Conservation (phyloP, 1,140 invertebrate genomes). For the Aphaenogaster ashmeadi region DNA sequence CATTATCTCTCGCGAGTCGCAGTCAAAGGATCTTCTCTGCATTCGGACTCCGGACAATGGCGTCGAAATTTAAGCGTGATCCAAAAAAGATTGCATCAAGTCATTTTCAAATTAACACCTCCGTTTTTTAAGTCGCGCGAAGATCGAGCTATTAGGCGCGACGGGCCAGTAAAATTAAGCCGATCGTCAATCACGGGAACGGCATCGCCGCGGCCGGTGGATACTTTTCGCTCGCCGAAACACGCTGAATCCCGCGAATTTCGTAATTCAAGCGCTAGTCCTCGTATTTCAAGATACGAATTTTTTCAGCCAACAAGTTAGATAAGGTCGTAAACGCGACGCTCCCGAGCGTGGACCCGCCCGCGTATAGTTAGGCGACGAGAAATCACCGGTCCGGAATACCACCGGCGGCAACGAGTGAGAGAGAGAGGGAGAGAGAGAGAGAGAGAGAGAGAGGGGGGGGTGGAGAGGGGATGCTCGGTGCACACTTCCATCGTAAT, state of each 20-base stretch:
- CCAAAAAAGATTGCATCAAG: neutral
- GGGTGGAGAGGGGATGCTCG: conserved; percentile 17
- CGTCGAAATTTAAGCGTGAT: neutral
- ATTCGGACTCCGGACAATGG: neutral
- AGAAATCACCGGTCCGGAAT: conserved; percentile 60
- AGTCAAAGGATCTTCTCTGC: conserved; percentile 3
- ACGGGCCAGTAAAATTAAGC: neutral
- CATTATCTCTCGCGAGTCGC: conserved; percentile 44
- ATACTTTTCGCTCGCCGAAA: neutral
- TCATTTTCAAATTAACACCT: neutral
- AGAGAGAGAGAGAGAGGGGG: too few species aligned
- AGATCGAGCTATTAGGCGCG: neutral
- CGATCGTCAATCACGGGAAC: neutral
- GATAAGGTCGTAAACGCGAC: conserved; percentile 48
- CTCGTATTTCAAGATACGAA: conserved; percentile 24
- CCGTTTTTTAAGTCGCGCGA: too few species aligned
- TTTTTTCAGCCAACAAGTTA: conserved; percentile 41
- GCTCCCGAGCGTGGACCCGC: neutral
- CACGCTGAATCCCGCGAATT: neutral
- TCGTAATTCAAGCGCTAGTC: neutral
- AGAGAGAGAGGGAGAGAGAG: neutral
- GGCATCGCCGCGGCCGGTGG: neutral
- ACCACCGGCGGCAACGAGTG: conserved; percentile 17
- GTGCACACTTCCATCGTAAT: conserved; percentile 79
- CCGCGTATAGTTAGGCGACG: conserved; percentile 35